Evolutionary conservation across 2,888 invertebrate species (phyloP).

Genomic region (Oscheius sp.): DNA sequence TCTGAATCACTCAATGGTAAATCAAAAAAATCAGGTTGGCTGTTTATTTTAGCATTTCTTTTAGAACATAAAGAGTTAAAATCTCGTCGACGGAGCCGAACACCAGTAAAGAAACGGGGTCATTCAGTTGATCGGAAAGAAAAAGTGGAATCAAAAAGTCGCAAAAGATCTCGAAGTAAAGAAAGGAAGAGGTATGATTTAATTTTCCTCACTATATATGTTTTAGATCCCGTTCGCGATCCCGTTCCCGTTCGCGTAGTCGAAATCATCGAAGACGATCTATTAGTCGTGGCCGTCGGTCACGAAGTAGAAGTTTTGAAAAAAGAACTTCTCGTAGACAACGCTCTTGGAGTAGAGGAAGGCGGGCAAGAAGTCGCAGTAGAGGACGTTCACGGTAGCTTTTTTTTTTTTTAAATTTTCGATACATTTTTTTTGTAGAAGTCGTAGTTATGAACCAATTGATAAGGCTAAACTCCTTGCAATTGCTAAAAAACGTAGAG

Average conservation of each 20-base stretch:
- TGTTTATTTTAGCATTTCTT: too few relatives aligned
- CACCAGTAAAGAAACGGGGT: too few relatives aligned
- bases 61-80: not conserved
- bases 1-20: not conserved
- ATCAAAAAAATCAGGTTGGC: not conserved
- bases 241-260: too few relatives aligned
- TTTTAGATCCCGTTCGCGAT: too few relatives aligned
- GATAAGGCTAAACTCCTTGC: slow-evolving; percentile 59
- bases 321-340: too few relatives aligned
- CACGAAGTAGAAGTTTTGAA: not conserved
- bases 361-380: slow-evolving; percentile 19
- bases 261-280: not conserved
- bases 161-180: not conserved
- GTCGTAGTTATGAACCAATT: slow-evolving; percentile 32
- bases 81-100: too few relatives aligned
- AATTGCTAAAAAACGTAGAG: slow-evolving; percentile 57
- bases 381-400: slow-evolving; percentile 21
- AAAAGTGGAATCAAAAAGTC: not conserved
- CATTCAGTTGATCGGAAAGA: not conserved
- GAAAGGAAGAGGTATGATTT: slow-evolving; percentile 1
- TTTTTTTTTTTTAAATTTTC: not conserved
- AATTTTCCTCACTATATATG: too few relatives aligned
- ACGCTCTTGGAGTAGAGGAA: slow-evolving; percentile 23
- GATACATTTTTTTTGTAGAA: not conserved
- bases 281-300: slow-evolving; percentile 2